A percentile compares a stretch with the other conserved stretches of the same genome.
phyloP scores from a whole-genome alignment of 2,888 invertebrate genomes.

The Ectemnius continuus region DNA sequence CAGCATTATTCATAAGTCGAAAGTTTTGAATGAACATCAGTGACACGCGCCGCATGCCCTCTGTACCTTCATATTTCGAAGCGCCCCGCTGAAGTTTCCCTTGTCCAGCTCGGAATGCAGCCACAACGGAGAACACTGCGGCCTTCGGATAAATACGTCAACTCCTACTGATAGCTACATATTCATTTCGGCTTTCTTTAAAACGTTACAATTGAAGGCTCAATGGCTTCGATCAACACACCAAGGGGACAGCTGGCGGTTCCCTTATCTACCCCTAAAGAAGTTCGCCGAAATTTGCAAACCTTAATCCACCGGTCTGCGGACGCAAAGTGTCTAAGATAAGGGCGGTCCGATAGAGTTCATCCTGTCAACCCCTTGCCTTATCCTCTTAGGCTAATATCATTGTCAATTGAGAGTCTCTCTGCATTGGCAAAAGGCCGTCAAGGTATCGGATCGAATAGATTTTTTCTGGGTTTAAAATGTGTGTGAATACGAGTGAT shows the following conservation, averaged over 20 bases:
- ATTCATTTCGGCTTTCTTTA: too few species aligned
- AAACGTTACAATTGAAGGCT: background rate
- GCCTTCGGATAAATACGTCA: too few species aligned
- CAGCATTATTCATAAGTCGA: slow-evolving; percentile 7
- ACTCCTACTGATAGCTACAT: too few species aligned
- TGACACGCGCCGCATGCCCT: background rate
- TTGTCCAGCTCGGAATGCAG: background rate
- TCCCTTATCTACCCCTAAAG: slow-evolving; percentile 61
- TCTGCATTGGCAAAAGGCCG: too few species aligned
- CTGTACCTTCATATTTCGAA: background rate
- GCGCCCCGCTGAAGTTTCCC: background rate
- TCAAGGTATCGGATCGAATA: too few species aligned
- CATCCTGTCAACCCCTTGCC: too few species aligned
- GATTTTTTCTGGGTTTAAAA: too few species aligned
- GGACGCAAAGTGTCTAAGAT: background rate
- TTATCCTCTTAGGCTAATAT: too few species aligned
- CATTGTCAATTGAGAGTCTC: too few species aligned
- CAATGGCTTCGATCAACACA: slow-evolving; percentile 39
- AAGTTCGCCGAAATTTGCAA: slow-evolving; percentile 62
- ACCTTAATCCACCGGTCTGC: slow-evolving; percentile 49
- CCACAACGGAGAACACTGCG: background rate
- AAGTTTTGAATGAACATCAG: slow-evolving; percentile 1
- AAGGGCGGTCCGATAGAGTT: too few species aligned
- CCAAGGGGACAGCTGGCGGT: slow-evolving; percentile 35
- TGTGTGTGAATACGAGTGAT: too few species aligned